Percentiles rank a stretch among this genome's conserved stretches.
phyloP scores from a whole-genome alignment of 2,113 vertebrate species.

The Spizaetus ornatus region DNA sequence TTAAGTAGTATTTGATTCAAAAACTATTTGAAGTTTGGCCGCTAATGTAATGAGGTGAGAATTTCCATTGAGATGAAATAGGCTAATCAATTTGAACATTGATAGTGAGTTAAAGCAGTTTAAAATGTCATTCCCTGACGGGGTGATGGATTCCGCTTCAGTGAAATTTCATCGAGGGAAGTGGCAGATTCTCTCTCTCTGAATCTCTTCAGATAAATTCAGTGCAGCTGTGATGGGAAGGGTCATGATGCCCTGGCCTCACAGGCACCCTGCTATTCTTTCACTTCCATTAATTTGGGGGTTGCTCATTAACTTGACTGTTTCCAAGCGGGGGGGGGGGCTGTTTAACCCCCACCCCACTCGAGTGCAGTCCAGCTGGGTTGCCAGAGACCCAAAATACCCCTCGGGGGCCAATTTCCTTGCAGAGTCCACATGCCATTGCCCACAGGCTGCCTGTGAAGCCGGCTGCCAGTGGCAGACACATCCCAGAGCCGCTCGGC shows the following conservation, averaged over 20 bases:
- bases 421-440: background rate
- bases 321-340: background rate
- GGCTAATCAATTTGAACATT: conserved; percentile 51
- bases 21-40: conserved; percentile 41
- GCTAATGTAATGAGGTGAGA: conserved; percentile 49
- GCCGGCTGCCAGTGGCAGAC: background rate
- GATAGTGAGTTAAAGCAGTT: conserved; percentile 41
- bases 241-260: background rate
- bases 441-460: background rate
- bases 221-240: background rate
- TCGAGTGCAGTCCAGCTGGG: background rate
- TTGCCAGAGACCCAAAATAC: background rate
- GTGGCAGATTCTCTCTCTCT: background rate
- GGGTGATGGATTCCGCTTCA: conserved; percentile 39
- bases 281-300: background rate
- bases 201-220: background rate
- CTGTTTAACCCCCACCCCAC: background rate
- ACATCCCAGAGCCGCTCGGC: fast-evolving
- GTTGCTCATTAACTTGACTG: background rate
- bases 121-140: background rate
- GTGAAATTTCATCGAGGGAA: background rate
- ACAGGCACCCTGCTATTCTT: background rate
- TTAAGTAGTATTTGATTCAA: conserved; percentile 40
- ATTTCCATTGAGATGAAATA: conserved; percentile 50
- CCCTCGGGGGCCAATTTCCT: background rate